A percentile compares a stretch with the other conserved stretches of the same genome.
These are phyloP conservation scores for Todiramphus saurophagus DNA, from an alignment of 2,113 vertebrate genomes.

Conservation along the genomic window DNA sequence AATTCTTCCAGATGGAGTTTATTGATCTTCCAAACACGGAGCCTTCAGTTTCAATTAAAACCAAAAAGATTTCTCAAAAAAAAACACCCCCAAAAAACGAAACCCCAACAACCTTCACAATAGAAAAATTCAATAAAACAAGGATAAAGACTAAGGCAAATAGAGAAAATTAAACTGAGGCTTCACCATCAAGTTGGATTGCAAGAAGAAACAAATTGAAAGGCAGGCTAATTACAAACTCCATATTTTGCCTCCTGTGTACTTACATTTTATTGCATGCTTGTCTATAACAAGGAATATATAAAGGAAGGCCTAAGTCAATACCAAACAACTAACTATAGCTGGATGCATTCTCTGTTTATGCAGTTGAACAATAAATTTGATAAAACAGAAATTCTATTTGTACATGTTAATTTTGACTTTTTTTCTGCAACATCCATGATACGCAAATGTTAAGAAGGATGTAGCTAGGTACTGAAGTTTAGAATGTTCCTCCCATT, in stretches of 20 bases:
- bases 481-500: not conserved
- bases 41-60: constrained; percentile 45
- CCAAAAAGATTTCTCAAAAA: not conserved
- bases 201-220: constrained; percentile 30
- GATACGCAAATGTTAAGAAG: not conserved
- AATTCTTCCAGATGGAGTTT: constrained; percentile 42
- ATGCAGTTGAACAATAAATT: not conserved
- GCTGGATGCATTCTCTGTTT: not conserved
- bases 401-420: not conserved
- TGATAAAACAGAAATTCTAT: not conserved
- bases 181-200: not conserved
- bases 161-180: not conserved
- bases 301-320: not conserved
- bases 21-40: constrained; percentile 53
- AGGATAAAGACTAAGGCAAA: constrained; percentile 26
- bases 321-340: not conserved
- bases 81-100: not conserved
- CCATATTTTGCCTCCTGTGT: not conserved
- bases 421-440: not conserved
- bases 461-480: not conserved
- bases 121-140: constrained; percentile 10
- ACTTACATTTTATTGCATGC: not conserved
- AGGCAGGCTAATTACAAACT: constrained; percentile 18
- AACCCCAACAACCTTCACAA: not conserved
- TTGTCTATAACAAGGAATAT: not conserved